Evolutionary conservation across 2,113 vertebrate species (phyloP).

Genomic region (Cardinalis cardinalis): DNA sequence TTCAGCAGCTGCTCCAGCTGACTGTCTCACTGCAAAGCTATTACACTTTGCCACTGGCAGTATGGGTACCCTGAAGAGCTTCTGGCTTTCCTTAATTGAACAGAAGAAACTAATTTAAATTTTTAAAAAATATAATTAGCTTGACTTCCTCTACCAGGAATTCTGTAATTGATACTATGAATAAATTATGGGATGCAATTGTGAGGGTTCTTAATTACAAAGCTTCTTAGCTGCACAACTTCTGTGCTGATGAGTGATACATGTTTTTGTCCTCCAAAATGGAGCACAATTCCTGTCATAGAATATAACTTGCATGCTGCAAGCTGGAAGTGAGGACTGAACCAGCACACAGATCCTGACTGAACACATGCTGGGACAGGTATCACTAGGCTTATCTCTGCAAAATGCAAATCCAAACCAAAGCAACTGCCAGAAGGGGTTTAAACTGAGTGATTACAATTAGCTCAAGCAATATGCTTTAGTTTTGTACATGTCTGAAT

Average conservation of each 20-base stretch:
- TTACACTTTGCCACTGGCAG: slow-evolving; percentile 33
- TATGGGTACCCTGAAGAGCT: slow-evolving; percentile 35
- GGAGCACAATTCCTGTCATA: not conserved
- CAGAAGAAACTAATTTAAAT: slow-evolving; percentile 63
- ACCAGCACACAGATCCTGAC: not conserved
- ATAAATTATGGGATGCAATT: slow-evolving; percentile 58
- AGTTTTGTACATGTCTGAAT: not conserved
- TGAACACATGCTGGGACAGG: slow-evolving; percentile 3
- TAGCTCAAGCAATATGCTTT: not conserved
- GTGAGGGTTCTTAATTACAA: slow-evolving; percentile 48
- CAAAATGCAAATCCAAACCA: not conserved
- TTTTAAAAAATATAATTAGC: slow-evolving; percentile 55
- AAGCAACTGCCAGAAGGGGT: not conserved
- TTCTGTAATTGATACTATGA: slow-evolving; percentile 63
- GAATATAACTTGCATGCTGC: not conserved
- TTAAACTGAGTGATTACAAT: not conserved
- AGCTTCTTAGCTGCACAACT: slow-evolving; percentile 20
- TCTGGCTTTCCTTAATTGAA: slow-evolving; percentile 53
- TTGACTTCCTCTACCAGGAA: slow-evolving; percentile 58
- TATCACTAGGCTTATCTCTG: not conserved
- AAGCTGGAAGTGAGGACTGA: not conserved
- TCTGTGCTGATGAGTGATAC: slow-evolving; percentile 4
- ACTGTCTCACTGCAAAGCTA: not conserved
- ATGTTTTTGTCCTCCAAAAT: slow-evolving; percentile 14
- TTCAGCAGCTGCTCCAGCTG: slow-evolving; percentile 1